Evolutionary conservation across 2,888 invertebrate genomes (phyloP).

Genomic region (Prosopocoilus inquinatus): DNA sequence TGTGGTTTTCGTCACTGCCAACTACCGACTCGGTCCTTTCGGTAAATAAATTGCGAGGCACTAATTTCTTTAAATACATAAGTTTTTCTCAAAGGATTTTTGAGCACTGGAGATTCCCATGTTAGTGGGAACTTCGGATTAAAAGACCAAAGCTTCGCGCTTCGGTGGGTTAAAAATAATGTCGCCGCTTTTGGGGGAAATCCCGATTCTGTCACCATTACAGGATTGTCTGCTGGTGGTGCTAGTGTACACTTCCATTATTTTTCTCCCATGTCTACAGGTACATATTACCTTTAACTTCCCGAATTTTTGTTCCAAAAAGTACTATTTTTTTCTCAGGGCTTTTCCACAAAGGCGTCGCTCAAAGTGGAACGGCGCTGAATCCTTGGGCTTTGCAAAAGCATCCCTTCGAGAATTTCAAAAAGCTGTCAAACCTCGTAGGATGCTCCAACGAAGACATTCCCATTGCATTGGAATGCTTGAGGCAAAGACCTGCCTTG

Average conservation of each 20-base stretch:
- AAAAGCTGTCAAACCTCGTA: constrained; percentile 56
- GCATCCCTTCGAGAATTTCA: constrained; percentile 57
- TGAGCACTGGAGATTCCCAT: constrained; percentile 65
- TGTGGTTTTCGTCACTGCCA: constrained; percentile 62
- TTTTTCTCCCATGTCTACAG: constrained; percentile 59
- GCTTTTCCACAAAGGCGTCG: constrained; percentile 58
- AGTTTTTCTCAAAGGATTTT: constrained; percentile 62
- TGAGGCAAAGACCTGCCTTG: constrained; percentile 58
- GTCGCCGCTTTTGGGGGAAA: constrained; percentile 67
- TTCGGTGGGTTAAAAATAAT: constrained; percentile 65
- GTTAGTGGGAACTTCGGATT: constrained; percentile 67
- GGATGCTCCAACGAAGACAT: constrained; percentile 59
- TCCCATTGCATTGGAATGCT: constrained; percentile 59
- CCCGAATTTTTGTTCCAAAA: not conserved
- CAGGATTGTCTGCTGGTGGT: constrained; percentile 68
- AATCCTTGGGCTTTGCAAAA: constrained; percentile 54
- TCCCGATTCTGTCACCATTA: constrained; percentile 61
- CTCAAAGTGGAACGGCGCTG: constrained; percentile 65
- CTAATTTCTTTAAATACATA: not conserved
- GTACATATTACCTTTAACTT: constrained; percentile 21
- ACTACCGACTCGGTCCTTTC: constrained; percentile 65
- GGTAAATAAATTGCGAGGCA: constrained; percentile 44
- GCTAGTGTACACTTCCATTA: constrained; percentile 70
- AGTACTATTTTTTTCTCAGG: constrained; percentile 38
- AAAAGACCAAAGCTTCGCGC: constrained; percentile 66